Base-by-base conservation (phyloP, 64 coral and sea anemone genomes). In the Actinia tenebrosa region DNA sequence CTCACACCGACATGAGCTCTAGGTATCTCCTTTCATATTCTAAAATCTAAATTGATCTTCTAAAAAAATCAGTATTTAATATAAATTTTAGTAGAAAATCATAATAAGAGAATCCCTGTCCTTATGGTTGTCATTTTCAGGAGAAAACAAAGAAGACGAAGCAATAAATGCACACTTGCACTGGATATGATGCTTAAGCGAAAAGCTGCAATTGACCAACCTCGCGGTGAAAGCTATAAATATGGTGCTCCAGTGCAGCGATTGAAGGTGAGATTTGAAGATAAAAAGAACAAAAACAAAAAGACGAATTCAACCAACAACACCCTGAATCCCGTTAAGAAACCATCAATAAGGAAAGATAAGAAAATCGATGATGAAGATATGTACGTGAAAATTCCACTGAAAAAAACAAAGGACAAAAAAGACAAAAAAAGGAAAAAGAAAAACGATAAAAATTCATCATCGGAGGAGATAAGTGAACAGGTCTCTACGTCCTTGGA, bases 351-450 rank as follows among this genome's bases (percentile, higher is more conserved):
- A 85, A 85, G 63, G 53, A 64, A 61, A 30, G 53, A 58, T 2
- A 55, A 61, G 16, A 44, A 42, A 43, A 84, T 16, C 15, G 82
- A 84, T 16, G 56, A 85, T 10, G 83, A 85, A 25, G 83, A 85
- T 61, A 26, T 85, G 60, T 85, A 85, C 42, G 83, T 85, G 30
- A 85, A 54, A 63, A 85, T 85, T 30, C 83, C 83, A 5, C 25
- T 85, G 50, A 58, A 85, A 64, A 37, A 85, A 64, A 54, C 30
- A 50, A 50, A 50, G 7, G 7, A 50, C 42, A 4, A 58, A 64
- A 64, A 85, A 16, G 83, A 85, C 56, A 85, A 64, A 62, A 61
- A 85, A 26, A 53, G 44, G 13, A 85, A 85, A 61, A 85, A 46
- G 56, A 64, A 62, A 27, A 7, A 84, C 13, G 82, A 83, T 16